Conservation (phyloP, 2,888 invertebrate species). For the Erebia aethiops region DNA sequence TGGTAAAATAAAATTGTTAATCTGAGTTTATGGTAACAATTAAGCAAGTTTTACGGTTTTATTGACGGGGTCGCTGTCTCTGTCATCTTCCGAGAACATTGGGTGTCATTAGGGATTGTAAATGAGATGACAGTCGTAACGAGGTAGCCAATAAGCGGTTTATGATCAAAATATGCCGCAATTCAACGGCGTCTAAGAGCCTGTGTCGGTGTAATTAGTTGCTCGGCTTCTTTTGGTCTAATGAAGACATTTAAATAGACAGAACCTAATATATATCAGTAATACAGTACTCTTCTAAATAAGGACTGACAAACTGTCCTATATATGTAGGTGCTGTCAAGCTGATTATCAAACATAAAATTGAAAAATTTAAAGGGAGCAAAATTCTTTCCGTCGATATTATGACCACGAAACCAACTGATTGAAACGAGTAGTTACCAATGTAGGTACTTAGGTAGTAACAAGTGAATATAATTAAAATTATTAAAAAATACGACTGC, state of each 20-base stretch:
- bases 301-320: not conserved
- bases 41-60: slow-evolving; percentile 74
- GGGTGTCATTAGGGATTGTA: slow-evolving; percentile 76
- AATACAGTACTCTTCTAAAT: not conserved
- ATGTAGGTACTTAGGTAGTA: too few species aligned
- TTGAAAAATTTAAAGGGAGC: too few species aligned
- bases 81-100: slow-evolving; percentile 77
- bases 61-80: slow-evolving; percentile 56
- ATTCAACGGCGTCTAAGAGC: slow-evolving; percentile 30
- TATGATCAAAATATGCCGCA: slow-evolving; percentile 52
- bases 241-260: slow-evolving; percentile 30
- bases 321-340: too few species aligned
- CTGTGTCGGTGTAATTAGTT: slow-evolving; percentile 27
- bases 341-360: too few species aligned
- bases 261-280: not conserved
- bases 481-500: too few species aligned
- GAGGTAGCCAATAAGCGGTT: slow-evolving; percentile 67
- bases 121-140: slow-evolving; percentile 76
- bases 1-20: slow-evolving; percentile 40
- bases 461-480: too few species aligned
- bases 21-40: slow-evolving; percentile 68
- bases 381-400: too few species aligned
- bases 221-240: slow-evolving; percentile 24
- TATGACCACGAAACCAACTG: too few species aligned
- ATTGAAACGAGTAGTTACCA: too few species aligned